These are phyloP conservation scores for Euplagia quadripunctaria DNA, from an alignment of 2,888 invertebrate species.

Conservation along the genomic window DNA sequence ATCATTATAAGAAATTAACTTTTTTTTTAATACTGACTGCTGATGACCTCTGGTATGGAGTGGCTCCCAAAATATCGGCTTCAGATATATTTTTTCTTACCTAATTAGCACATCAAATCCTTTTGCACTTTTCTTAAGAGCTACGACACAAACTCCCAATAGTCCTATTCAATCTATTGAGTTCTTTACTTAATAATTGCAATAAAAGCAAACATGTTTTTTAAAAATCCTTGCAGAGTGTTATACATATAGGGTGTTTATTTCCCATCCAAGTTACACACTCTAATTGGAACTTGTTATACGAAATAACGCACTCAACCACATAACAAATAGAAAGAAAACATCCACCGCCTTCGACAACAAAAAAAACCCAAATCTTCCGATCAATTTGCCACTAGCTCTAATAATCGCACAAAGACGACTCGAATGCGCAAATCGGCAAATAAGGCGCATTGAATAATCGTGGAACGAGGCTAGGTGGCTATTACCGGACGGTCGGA, in stretches of 20 bases:
- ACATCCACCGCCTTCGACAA: conserved; percentile 14
- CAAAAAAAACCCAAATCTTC: conserved; percentile 31
- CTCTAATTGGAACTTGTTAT: conserved; percentile 22
- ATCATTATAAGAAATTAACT: too few species aligned
- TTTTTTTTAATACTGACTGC: too few species aligned
- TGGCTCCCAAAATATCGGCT: background rate
- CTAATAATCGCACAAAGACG: conserved; percentile 37
- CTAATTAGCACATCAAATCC: too few species aligned
- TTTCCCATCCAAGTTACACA: conserved; percentile 12
- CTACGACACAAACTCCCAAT: background rate
- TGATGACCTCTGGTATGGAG: too few species aligned
- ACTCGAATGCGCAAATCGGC: conserved; percentile 27
- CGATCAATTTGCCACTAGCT: conserved; percentile 41
- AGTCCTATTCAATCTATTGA: background rate
- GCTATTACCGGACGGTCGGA: conserved; percentile 58
- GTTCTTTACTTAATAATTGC: background rate
- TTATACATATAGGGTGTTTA: too few species aligned
- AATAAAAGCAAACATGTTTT: background rate
- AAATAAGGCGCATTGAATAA: conserved; percentile 31
- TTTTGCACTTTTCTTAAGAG: background rate
- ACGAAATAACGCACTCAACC: conserved; percentile 12
- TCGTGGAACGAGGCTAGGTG: conserved; percentile 61
- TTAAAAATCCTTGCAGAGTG: background rate
- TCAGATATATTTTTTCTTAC: too few species aligned
- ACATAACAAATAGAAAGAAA: conserved; percentile 23